A percentile compares a stretch with the other conserved stretches of the same genome.
These are phyloP conservation scores for Lepidocyrtoides sp. DNA, from an alignment of 2,888 invertebrate genomes.

Conservation along the genomic window DNA sequence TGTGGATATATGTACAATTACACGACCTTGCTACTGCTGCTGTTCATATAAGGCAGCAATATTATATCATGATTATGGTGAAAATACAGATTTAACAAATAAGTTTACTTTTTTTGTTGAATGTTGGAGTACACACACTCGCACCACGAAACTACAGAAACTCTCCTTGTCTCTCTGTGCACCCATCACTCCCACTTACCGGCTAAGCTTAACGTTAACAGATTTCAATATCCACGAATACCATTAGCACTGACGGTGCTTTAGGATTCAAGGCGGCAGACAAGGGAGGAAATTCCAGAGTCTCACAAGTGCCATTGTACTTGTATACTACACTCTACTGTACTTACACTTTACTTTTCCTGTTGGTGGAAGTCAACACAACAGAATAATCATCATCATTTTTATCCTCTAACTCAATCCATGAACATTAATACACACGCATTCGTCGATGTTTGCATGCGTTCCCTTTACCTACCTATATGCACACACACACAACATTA, in stretches of 20 bases:
- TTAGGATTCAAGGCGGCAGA: constrained; percentile 67
- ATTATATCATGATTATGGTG: not conserved
- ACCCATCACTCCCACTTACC: constrained; percentile 68
- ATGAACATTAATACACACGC: constrained; percentile 40
- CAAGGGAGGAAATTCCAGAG: constrained; percentile 69
- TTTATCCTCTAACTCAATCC: constrained; percentile 28
- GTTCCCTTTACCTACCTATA: not conserved
- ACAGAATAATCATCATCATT: constrained; percentile 22
- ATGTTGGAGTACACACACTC: constrained; percentile 27
- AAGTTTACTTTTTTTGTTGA: constrained; percentile 32
- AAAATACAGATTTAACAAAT: not conserved
- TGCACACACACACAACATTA: not conserved
- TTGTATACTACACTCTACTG: not conserved
- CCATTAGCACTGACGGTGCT: constrained; percentile 60
- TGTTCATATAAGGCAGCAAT: not conserved
- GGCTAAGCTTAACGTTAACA: constrained; percentile 59
- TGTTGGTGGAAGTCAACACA: constrained; percentile 58
- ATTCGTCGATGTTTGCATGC: not conserved
- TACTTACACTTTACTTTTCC: constrained; percentile 6
- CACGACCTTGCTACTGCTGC: too few relatives aligned
- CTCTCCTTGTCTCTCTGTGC: constrained; percentile 23
- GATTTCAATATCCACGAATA: constrained; percentile 60
- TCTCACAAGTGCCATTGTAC: constrained; percentile 45
- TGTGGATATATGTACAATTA: not conserved
- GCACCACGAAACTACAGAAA: constrained; percentile 17